Percentiles rank a stretch among this genome's conserved stretches.
Conservation (phyloP, 1,140 invertebrate species). For the Drosophila mayri region DNA sequence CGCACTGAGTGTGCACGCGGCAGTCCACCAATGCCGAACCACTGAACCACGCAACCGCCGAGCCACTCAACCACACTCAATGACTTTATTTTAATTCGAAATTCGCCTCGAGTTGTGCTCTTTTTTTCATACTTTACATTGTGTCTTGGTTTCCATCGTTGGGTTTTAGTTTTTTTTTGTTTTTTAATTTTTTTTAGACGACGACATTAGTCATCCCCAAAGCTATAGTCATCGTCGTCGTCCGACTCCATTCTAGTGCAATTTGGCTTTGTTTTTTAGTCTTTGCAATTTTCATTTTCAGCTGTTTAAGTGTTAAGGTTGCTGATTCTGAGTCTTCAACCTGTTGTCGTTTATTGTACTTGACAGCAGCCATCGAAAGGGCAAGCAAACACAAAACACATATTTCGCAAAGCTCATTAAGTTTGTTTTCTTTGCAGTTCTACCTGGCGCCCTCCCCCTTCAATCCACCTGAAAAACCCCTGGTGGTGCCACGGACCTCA, state of each 20-base stretch:
- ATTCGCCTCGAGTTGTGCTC: slow-evolving; percentile 48
- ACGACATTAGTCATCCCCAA: slow-evolving; percentile 43
- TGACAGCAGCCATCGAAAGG: slow-evolving; percentile 82
- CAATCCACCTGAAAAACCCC: background rate
- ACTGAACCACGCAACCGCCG: slow-evolving; percentile 51
- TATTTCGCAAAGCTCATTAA: slow-evolving; percentile 82
- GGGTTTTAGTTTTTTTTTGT: slow-evolving; percentile 21
- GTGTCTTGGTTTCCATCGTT: slow-evolving; percentile 41
- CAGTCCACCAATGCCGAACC: slow-evolving; percentile 46
- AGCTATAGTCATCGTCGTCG: slow-evolving; percentile 27
- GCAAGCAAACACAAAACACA: slow-evolving; percentile 71
- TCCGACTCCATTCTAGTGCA: slow-evolving; percentile 39
- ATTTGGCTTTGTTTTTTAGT: slow-evolving; percentile 26
- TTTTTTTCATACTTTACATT: slow-evolving; percentile 20
- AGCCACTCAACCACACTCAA: slow-evolving; percentile 56
- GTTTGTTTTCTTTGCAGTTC: slow-evolving; percentile 47
- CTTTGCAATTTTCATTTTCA: slow-evolving; percentile 69
- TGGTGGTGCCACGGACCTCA: slow-evolving; percentile 21
- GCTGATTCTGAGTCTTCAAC: slow-evolving; percentile 72
- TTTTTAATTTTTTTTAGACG: slow-evolving; percentile 4
- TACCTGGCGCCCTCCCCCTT: slow-evolving; percentile 2
- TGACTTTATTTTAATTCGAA: slow-evolving; percentile 68
- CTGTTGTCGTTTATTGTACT: slow-evolving; percentile 83
- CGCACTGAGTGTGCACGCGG: slow-evolving; percentile 33
- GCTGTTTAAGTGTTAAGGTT: slow-evolving; percentile 65